Evolutionary conservation across 2,797 vertebrate species (phyloP), one percentile per base, ranked within the genome.

Genomic region (Myiotriccus ornatus): DNA sequence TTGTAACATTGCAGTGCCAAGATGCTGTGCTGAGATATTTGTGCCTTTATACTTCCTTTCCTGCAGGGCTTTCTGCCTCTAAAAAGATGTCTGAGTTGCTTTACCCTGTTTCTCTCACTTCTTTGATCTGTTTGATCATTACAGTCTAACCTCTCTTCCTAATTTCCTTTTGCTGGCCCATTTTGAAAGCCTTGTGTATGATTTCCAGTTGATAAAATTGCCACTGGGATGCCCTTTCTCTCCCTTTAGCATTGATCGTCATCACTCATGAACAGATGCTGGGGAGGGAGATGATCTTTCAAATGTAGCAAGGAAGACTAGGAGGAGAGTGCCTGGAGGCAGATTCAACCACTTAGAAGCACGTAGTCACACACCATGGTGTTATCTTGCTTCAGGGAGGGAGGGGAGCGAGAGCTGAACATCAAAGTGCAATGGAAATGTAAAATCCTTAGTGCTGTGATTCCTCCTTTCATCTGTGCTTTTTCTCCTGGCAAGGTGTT

Each of bases 381-480:
- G 82, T 53, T 81, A 28, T 56, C 60, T 73, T 77, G 74, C 82
- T 97, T 75, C 5, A 18, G 78, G 86, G 30, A 79, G 59, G 65
- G 55, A 84, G 82, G 75, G 59, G 73, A 89, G 39, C 6, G 15
- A 71, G 87, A 92, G 60, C 86, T 79, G 85, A 91, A 97, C 96
- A 96, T 96, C 95, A 98, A 97, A 98, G 95, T 90, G 90, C 90
- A 89, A 89, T 89, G 93, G 88, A 97, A 96, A 97, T 95, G 89
- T 91, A 95, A 94, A 95, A 88, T 84, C 83, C 94, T 82, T 74
- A 43, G 78, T 79, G 64, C 89, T 47, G 30, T 85, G 95, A 95
- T 97, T 95, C 89, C 76, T 96, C 93, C 95, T 97, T 93, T 97
- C 95, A 94, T 86, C 93, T 93, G 47, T 78, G 57, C 30, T 89